These are phyloP conservation scores for Urocynchramus pylzowi DNA, from an alignment of 2,113 vertebrate genomes.

Conservation along the genomic window DNA sequence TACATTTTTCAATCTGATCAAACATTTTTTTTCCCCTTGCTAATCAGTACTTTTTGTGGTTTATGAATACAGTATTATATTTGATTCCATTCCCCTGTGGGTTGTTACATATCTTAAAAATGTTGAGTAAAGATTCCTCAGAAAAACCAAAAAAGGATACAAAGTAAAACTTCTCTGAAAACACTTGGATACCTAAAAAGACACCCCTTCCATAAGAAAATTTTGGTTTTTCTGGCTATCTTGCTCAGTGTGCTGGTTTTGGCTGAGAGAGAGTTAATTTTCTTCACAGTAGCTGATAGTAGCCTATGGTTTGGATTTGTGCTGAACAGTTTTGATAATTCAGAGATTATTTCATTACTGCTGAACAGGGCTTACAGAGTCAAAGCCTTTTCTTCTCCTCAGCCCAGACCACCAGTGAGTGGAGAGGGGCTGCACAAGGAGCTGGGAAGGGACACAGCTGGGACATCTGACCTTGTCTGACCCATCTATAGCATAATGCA, in stretches of 20 bases:
- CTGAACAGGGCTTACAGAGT: background rate
- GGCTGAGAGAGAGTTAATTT: background rate
- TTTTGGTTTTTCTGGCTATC: background rate
- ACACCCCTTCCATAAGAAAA: background rate
- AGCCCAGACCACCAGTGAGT: background rate
- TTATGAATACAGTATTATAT: conserved; percentile 46
- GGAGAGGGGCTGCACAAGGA: background rate
- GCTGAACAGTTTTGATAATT: background rate
- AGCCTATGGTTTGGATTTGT: background rate
- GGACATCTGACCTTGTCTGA: background rate
- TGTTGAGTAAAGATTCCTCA: conserved; percentile 20
- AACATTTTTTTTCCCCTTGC: background rate
- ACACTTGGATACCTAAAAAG: background rate
- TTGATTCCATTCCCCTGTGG: conserved; percentile 51
- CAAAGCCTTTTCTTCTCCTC: background rate
- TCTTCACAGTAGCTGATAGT: background rate
- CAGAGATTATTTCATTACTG: background rate
- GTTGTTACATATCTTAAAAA: conserved; percentile 32
- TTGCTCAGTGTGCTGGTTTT: background rate
- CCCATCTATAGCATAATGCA: rapidly evolving
- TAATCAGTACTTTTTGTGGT: conserved; percentile 65
- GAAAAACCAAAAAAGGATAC: background rate
- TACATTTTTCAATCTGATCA: conserved; percentile 46
- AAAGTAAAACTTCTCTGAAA: background rate
- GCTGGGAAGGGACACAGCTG: background rate